Evolutionary conservation across 1,140 invertebrate genomes (phyloP), one percentile per base, ranked within the genome.

Genomic region (Papilio glaucus): DNA sequence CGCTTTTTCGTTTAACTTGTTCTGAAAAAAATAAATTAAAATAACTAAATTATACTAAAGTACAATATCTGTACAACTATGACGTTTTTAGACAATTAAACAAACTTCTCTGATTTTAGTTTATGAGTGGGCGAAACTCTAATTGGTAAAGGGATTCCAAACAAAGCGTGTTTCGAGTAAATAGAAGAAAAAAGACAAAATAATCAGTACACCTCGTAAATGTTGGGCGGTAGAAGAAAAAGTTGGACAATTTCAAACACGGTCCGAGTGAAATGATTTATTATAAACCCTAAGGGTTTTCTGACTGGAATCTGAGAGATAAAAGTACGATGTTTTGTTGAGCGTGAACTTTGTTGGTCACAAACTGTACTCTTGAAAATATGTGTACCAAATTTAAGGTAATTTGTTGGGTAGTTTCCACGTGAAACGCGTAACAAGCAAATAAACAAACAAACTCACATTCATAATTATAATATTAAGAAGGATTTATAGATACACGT

Each of bases 161-260:
- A 60, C 57, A 60, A 61, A 61, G 60, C 9, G 26, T 8, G 18
- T 37, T 61, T 61, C 29, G 60, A 7, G 60, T 37, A 15, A 33
- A 33, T 15, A 33, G 60, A 41, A 65, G 18, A 65, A 65, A 21
- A 62, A 24, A 62, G 72, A 75, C 75, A 76, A 78, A 77, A 76
- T 76, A 79, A 82, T 76, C 74, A 77, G 77, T 73, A 71, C 75
- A 77, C 75, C 73, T 73, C 76, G 78, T 79, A 74, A 74, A 79
- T 77, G 77, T 71, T 79, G 77, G 72, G 60, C 49, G 65, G 72
- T 53, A 60, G 62, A 74, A 57, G 41, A 65, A 63, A 63, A 65
- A 12, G 10, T 72, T 38, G 42, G n/a, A 12, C 9, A 65, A 73
- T 67, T 70, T 72, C 39, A 21, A 65, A 21, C 18, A 29, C 29